Evolutionary conservation across 2,888 invertebrate species (phyloP), one percentile per base, ranked within the genome.

Genomic region (Apodemia mormo): DNA sequence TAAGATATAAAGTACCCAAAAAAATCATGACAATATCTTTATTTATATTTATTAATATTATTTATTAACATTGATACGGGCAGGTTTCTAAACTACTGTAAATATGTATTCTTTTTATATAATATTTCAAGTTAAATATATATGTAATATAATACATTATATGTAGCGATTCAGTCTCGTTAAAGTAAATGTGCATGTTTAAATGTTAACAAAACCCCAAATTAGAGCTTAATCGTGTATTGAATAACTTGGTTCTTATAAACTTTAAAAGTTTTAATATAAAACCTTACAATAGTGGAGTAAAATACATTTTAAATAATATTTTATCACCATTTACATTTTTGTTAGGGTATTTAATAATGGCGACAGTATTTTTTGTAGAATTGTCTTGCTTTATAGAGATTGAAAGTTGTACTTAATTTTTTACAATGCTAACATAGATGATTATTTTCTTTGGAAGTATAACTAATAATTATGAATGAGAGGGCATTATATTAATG

Each of bases 191-290:
- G 40, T 40, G 40, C 40, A 40, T 40, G 40, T 68, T 61, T 65
- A 68, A 45, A 69, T 66, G 65, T 61, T 68, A 65, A 70, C 70
- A 71, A 71, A 83, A 84, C 83, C 84, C 84, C 84, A 77, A 78
- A 78, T 74, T 85, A 84, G 85, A 87, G 85, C 87, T 87, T 87
- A 86, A 79, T 79, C 75, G 78, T 84, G 76, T 80, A 77, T 77
- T 83, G 81, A 80, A 76, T 29, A 58, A 58, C 30, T 58, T 58
- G 58, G 10, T 61, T 61, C 29, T 61, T 30, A 30, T 30, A 61
- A 33, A 0, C 14, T 22, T 22, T 30, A 33, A 61, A 33, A 58
- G 30, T 61, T 33, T 61, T 14, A 61, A 69, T 72, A 76, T 75
- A 49, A 5, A 49, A 49, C 49, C 5, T 49, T 49, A 5, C 14